These are phyloP conservation scores for Timandra comae DNA, from an alignment of 2,888 invertebrate species.

Conservation along the genomic window DNA sequence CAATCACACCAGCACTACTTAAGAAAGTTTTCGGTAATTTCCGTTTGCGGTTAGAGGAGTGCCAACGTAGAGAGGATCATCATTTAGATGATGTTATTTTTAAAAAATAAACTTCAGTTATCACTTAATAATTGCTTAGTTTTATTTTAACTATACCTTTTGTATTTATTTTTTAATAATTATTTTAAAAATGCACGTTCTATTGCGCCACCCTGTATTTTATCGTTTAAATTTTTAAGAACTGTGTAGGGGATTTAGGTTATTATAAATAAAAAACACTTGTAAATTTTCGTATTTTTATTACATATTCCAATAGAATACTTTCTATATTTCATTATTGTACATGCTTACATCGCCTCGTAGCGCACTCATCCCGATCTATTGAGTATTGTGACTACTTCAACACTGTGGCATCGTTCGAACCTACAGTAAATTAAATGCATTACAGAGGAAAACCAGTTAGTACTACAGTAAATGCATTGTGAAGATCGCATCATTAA, in stretches of 20 bases:
- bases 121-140: too few species aligned
- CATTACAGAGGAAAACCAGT: constrained; percentile 51
- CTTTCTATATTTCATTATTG: constrained; percentile 68
- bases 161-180: too few species aligned
- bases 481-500: constrained; percentile 42
- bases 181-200: too few species aligned
- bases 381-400: constrained; percentile 19
- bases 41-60: too few species aligned
- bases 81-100: too few species aligned
- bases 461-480: constrained; percentile 57
- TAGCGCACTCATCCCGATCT: constrained; percentile 31
- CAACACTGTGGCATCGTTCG: background rate
- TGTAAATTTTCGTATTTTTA: constrained; percentile 59
- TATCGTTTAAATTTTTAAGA: too few species aligned
- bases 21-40: too few species aligned
- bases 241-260: constrained; percentile 11
- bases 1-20: too few species aligned
- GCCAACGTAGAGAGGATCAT: too few species aligned
- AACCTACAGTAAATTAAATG: constrained; percentile 53
- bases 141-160: too few species aligned
- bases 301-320: constrained; percentile 78
- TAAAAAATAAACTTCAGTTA: too few species aligned
- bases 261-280: constrained; percentile 6
- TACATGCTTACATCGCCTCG: constrained; percentile 55
- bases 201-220: too few species aligned